A percentile compares a stretch with the other conserved stretches of the same genome.
Conservation (phyloP, 2,113 vertebrate species). For the Daubentonia madagascariensis region DNA sequence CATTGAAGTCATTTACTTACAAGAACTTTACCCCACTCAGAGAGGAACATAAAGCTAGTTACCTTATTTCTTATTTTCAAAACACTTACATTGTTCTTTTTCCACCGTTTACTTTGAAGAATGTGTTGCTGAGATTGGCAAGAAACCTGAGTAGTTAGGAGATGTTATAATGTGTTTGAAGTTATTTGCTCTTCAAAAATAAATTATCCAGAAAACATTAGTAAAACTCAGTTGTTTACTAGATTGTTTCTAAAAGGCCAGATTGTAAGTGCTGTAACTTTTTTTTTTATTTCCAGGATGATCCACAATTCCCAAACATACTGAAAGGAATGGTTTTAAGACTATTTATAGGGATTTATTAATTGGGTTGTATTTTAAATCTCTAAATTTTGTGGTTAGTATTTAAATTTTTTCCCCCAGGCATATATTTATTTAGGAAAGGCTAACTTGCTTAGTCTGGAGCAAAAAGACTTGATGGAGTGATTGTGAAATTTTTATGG, state of each 20-base stretch:
- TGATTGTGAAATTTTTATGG: background rate
- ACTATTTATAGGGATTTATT: background rate
- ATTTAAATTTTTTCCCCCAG: background rate
- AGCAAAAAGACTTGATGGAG: background rate
- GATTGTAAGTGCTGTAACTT: background rate
- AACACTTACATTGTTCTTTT: background rate
- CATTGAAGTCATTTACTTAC: background rate
- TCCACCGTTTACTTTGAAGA: background rate
- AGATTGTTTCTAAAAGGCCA: slow-evolving; percentile 6
- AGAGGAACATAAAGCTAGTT: background rate
- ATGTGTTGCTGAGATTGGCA: background rate
- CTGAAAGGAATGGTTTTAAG: background rate
- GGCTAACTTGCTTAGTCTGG: background rate
- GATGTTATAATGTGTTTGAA: background rate
- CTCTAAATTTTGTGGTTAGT: background rate
- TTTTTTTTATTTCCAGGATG: background rate
- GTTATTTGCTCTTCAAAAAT: slow-evolving; percentile 28
- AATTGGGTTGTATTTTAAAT: slow-evolving; percentile 9
- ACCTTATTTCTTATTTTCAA: background rate
- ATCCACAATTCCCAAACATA: background rate
- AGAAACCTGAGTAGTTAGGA: background rate
- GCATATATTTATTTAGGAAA: slow-evolving; percentile 5
- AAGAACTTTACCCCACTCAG: background rate
- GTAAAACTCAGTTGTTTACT: background rate
- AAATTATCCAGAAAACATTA: background rate